Percentiles rank a stretch among this genome's conserved stretches.
Conservation (phyloP, 1,140 invertebrate species). For the Drosophila lowei region DNA sequence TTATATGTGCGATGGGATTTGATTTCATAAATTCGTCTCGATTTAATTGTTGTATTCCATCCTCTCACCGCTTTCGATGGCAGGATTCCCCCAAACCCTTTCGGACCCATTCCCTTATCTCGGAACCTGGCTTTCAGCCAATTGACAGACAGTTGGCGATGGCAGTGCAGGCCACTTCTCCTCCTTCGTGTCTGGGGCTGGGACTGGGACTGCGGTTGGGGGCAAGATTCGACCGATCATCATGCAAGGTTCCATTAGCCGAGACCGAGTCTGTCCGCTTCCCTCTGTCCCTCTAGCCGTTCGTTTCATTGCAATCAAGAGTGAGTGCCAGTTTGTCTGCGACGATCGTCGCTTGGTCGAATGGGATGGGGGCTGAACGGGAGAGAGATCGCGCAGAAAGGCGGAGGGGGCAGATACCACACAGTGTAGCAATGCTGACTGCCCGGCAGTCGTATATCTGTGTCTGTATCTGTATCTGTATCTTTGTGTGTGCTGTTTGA, state of each 20-base stretch:
- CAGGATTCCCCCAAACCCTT: conserved; percentile 6
- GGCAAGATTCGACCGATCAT: conserved; percentile 24
- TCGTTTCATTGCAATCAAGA: conserved; percentile 75
- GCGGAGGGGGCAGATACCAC: conserved; percentile 23
- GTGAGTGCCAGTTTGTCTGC: conserved; percentile 79
- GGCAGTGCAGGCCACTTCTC: conserved; percentile 35
- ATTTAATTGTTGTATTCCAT: conserved; percentile 29
- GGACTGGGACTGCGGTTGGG: neutral
- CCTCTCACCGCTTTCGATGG: conserved; percentile 1
- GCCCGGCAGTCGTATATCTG: neutral
- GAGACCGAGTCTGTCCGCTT: conserved; percentile 40
- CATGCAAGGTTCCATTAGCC: conserved; percentile 73
- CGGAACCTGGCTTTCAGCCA: conserved; percentile 25
- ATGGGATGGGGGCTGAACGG: conserved; percentile 2
- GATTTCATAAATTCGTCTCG: conserved; percentile 27
- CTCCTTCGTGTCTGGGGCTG: conserved; percentile 25
- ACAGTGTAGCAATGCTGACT: conserved; percentile 2
- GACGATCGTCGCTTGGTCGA: conserved; percentile 48
- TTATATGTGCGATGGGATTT: conserved; percentile 15
- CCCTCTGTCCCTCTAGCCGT: conserved; percentile 3
- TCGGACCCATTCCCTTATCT: conserved; percentile 8
- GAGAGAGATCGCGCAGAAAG: conserved; percentile 3
- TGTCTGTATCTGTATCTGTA: conserved; percentile 4
- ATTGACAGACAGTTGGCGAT: conserved; percentile 53
- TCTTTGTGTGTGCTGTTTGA: conserved; percentile 1